A percentile compares a stretch with the other conserved stretches of the same genome.
Evolutionary conservation across 2,797 vertebrate species (phyloP).

Genomic region (Poecilia gillii): DNA sequence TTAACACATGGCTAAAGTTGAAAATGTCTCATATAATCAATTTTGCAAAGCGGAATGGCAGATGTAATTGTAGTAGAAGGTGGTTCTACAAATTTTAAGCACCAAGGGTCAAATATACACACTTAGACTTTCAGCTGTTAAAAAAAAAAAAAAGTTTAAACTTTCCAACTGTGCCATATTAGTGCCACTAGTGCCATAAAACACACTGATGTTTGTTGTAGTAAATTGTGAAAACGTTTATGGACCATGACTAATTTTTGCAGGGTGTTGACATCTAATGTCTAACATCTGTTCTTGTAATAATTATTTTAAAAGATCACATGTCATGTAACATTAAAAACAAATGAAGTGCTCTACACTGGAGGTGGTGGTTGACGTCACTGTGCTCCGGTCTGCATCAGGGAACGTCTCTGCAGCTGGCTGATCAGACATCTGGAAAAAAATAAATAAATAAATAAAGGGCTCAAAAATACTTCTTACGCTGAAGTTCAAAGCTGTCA

Average conservation of each 20-base stretch:
- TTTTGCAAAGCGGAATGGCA: not conserved
- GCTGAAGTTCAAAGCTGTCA: not conserved
- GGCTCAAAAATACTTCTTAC: not conserved
- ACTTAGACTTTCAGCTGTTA: not conserved
- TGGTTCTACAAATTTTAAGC: not conserved
- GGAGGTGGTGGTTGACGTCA: constrained; percentile 89
- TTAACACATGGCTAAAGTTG: not conserved
- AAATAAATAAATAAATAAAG: not conserved
- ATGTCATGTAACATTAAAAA: not conserved
- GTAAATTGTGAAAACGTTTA: not conserved
- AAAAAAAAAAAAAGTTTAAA: not conserved
- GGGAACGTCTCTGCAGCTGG: constrained; percentile 84
- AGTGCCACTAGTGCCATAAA: not conserved
- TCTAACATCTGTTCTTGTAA: not conserved
- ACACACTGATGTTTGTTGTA: not conserved
- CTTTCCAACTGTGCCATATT: not conserved
- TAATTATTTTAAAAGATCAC: constrained; percentile 4
- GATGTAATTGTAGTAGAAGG: not conserved
- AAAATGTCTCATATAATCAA: not conserved
- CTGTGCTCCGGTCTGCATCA: constrained; percentile 88
- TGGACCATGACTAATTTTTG: not conserved
- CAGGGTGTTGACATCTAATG: not conserved
- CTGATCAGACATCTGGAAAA: constrained; percentile 87
- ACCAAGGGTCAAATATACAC: not conserved
- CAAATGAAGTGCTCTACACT: constrained; percentile 77